Evolutionary conservation across 2,113 vertebrate species (phyloP).

Genomic region (Pituophis catenifer): DNA sequence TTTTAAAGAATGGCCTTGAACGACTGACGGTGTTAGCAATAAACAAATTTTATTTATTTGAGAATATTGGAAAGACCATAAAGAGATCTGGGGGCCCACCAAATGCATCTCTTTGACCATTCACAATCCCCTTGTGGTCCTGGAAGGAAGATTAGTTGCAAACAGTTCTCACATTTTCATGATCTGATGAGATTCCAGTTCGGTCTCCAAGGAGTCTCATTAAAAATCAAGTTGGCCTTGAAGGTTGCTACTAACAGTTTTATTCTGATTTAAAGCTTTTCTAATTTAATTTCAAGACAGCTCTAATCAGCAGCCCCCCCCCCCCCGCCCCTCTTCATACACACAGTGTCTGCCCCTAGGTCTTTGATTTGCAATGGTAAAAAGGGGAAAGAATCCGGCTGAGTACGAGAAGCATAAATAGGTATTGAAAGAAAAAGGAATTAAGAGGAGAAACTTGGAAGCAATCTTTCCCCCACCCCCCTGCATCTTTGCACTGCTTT

Average conservation of each 20-base stretch:
- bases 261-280: constrained; percentile 41
- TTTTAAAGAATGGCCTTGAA: neutral
- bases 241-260: constrained; percentile 43
- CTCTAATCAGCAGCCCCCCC: constrained; percentile 44
- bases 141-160: neutral
- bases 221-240: constrained; percentile 42
- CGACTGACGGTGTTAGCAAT: neutral
- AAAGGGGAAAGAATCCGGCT: neutral
- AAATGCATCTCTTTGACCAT: constrained; percentile 3
- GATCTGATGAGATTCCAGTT: constrained; percentile 25
- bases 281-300: constrained; percentile 57
- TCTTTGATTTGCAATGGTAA: constrained; percentile 33
- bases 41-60: neutral
- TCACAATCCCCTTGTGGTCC: neutral
- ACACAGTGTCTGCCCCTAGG: neutral
- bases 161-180: neutral
- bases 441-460: neutral
- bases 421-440: constrained; percentile 12
- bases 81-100: neutral
- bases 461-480: neutral
- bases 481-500: neutral
- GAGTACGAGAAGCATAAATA: neutral
- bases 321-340: neutral
- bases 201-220: constrained; percentile 19
- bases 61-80: neutral